These are phyloP conservation scores for Zenarchopterus dispar DNA, from an alignment of 2,797 vertebrate genomes.

Conservation along the genomic window DNA sequence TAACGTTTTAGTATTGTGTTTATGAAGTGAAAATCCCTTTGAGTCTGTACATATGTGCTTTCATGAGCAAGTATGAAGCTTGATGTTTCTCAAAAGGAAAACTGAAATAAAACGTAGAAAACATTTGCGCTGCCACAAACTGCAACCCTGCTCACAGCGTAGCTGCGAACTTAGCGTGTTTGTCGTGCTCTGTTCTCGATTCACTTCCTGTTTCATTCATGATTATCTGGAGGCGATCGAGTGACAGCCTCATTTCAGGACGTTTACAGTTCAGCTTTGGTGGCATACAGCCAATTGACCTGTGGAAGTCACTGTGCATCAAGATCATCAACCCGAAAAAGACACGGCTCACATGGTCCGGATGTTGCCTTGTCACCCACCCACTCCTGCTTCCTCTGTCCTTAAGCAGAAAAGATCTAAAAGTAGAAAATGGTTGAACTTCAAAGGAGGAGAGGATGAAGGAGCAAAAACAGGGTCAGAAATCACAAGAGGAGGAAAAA, in stretches of 20 bases:
- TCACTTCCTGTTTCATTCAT: slow-evolving; percentile 49
- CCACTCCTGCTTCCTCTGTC: slow-evolving; percentile 22
- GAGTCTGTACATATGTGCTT: no score
- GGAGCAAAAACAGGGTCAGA: slow-evolving; percentile 6
- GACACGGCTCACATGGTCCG: slow-evolving; percentile 24
- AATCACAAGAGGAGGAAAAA: background rate
- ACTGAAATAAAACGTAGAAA: background rate
- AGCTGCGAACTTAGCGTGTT: slow-evolving; percentile 11
- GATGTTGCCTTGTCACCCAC: slow-evolving; percentile 37
- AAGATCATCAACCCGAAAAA: slow-evolving; percentile 56
- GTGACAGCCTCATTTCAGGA: slow-evolving; percentile 58
- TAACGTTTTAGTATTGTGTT: no score
- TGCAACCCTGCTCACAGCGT: slow-evolving; percentile 2
- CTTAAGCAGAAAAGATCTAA: slow-evolving; percentile 43
- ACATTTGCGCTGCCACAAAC: background rate
- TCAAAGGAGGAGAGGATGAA: slow-evolving; percentile 25
- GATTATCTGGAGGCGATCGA: slow-evolving; percentile 29
- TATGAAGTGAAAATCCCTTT: no score
- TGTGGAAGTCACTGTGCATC: slow-evolving; percentile 70
- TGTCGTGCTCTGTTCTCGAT: slow-evolving; percentile 26
- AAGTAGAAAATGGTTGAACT: slow-evolving; percentile 19
- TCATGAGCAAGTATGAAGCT: background rate
- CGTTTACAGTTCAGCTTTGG: slow-evolving; percentile 62
- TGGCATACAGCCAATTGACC: slow-evolving; percentile 54
- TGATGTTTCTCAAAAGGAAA: background rate